These are phyloP conservation scores for Australoheros facetus DNA, from an alignment of 2,797 vertebrate species.

Conservation along the genomic window DNA sequence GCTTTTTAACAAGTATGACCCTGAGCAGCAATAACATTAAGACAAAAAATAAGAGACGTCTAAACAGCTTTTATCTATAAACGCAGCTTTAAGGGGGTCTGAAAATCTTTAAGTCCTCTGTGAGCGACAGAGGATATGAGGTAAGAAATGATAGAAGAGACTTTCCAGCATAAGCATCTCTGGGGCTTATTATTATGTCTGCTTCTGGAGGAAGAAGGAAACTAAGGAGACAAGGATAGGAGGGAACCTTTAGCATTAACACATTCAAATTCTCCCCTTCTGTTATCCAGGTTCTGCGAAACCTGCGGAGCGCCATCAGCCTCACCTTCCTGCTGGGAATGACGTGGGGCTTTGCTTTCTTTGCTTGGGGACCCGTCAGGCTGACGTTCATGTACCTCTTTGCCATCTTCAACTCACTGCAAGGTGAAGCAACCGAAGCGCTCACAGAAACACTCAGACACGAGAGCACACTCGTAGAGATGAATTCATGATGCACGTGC, in stretches of 20 bases:
- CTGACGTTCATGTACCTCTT: conserved; percentile 93
- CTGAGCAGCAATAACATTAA: neutral
- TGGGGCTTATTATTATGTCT: neutral
- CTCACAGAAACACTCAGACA: no score
- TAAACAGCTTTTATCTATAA: neutral
- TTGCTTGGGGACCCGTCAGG: conserved; percentile 91
- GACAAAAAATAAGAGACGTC: neutral
- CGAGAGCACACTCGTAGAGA: no score
- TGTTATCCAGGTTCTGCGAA: conserved; percentile 81
- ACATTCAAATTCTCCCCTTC: neutral
- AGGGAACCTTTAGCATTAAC: neutral
- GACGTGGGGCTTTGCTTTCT: conserved; percentile 98
- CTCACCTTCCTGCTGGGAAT: conserved; percentile 96
- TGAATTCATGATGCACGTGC: neutral
- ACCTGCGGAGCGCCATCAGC: conserved; percentile 93
- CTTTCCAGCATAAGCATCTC: no score
- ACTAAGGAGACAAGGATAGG: neutral
- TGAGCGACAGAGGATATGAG: neutral
- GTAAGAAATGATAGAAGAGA: no score
- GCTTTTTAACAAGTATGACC: no score
- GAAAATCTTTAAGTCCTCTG: neutral
- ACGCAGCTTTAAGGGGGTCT: neutral
- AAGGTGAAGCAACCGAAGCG: conserved; percentile 75
- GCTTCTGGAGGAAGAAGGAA: neutral
- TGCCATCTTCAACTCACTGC: conserved; percentile 95